Conservation (phyloP, 2,113 vertebrate species). For the Cynocephalus volans region DNA sequence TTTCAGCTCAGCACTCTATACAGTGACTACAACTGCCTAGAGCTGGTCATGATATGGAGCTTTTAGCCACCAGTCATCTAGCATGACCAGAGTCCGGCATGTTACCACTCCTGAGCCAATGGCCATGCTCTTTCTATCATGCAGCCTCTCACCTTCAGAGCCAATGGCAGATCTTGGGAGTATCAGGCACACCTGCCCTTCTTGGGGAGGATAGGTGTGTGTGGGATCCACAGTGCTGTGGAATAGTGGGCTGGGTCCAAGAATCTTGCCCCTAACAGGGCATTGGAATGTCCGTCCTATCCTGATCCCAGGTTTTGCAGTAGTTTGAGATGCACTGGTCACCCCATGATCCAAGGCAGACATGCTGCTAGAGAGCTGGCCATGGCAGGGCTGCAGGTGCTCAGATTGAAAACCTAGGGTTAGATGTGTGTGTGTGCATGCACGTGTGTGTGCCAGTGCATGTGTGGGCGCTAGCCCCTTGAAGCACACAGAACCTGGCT, state of each 20-base stretch:
- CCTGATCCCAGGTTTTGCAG: not conserved
- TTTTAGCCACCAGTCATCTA: not conserved
- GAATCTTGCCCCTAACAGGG: not conserved
- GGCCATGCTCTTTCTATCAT: not conserved
- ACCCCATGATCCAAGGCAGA: not conserved
- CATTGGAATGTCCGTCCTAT: not conserved
- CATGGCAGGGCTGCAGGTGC: not conserved
- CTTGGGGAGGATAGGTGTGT: not conserved
- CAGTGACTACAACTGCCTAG: not conserved
- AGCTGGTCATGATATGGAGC: not conserved
- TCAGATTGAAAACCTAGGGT: not conserved
- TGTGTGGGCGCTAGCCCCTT: too few relatives aligned
- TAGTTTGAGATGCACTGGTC: not conserved
- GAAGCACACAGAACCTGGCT: not conserved
- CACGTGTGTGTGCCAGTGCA: accelerated
- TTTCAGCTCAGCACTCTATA: not conserved
- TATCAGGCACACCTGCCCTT: not conserved
- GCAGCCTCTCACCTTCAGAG: not conserved
- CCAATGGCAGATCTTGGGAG: not conserved
- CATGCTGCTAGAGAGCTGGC: not conserved
- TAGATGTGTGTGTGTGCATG: not conserved
- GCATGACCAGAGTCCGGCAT: not conserved
- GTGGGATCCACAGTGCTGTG: not conserved
- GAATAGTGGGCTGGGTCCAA: not conserved
- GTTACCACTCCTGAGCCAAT: not conserved